Evolutionary conservation across 2,888 invertebrate genomes (phyloP), one percentile per base, ranked within the genome.

Genomic region (Emmelina monodactyla): DNA sequence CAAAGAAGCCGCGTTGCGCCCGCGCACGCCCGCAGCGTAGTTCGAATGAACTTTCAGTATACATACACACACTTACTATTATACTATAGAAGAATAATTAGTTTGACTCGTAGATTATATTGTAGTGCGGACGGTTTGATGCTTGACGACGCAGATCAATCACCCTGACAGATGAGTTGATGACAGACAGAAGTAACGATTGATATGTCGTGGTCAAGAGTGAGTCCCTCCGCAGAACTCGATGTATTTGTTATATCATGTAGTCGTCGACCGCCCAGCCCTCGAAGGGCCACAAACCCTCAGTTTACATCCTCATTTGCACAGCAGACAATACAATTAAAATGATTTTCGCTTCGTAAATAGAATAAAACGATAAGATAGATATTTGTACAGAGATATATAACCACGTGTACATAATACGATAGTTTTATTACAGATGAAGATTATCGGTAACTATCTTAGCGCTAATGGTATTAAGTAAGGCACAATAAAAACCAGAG

Each of bases 31-130:
- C 63, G 59, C 59, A 62, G 42, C 43, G 29, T 56, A 46, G 68
- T 69, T 71, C 69, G 60, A 58, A 54, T 58, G 63, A 70, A 71
- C 68, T 46, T 58, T 51, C 68, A 69, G 55, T 69, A 70, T 69
- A 69, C 69, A 75, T 73, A 72, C 67, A 72, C 60, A 63, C 67
- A 70, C 59, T 68, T 66, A 73, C 70, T 75, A 78, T 66, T 78
- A 78, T 64, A 78, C 73, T 75, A 76, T 79, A 79, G 79, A 69
- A 69, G 58, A 73, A 71, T 78, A 78, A 76, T 79, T 79, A 78
- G 78, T 78, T 78, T 69, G 66, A 78, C 78, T 76, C 72, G 78
- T 79, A 79, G 79, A 64, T 68, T n/a, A 68, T 73, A 76, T n/a
- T 59, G 75, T 78, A 79, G 78, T 56, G 64, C 62, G 69, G 55